These are phyloP conservation scores for Sitobion miscanthi DNA, from an alignment of 1,140 invertebrate genomes.

Conservation along the genomic window DNA sequence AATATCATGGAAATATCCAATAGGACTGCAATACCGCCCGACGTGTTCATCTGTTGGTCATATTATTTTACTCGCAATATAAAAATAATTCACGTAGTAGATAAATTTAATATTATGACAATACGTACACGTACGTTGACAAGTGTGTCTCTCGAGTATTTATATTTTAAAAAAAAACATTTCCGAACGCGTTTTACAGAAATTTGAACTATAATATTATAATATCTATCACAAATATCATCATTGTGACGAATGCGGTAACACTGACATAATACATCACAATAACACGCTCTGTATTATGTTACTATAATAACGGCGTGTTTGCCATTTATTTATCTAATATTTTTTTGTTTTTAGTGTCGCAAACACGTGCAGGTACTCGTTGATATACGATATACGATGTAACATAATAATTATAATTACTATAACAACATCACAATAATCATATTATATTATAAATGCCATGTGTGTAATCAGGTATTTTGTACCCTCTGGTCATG, in stretches of 20 bases:
- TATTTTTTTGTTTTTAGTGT: background rate
- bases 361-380: background rate
- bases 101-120: background rate
- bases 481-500: background rate
- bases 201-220: background rate
- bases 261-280: background rate
- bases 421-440: background rate
- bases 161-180: background rate
- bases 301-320: background rate
- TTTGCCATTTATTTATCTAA: slow-evolving; percentile 9
- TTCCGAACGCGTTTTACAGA: background rate
- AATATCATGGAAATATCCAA: background rate
- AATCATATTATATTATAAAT: background rate
- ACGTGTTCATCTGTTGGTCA: background rate
- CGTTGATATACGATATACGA: background rate
- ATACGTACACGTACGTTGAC: background rate
- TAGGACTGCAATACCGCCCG: background rate
- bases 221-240: background rate
- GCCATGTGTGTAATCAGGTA: too few species aligned
- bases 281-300: background rate
- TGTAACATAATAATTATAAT: too few species aligned
- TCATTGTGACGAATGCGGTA: background rate
- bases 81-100: background rate
- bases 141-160: background rate
- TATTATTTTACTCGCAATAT: background rate